These are phyloP conservation scores for Petrocephalus sullivani DNA, from an alignment of 2,797 vertebrate genomes.

Conservation along the genomic window DNA sequence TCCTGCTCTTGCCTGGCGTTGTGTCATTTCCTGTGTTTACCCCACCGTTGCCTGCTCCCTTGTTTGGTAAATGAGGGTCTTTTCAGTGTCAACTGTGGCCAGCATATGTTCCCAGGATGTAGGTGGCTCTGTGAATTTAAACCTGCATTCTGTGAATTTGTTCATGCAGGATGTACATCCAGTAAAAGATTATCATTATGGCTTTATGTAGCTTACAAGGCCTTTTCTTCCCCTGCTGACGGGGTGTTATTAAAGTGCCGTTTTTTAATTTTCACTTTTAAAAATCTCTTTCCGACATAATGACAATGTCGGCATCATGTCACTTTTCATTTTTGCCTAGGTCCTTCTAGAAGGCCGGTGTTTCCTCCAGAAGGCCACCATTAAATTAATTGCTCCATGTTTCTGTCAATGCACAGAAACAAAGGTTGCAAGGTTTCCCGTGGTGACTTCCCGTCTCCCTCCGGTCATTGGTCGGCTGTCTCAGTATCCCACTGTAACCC, in stretches of 20 bases:
- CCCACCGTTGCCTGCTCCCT: neutral
- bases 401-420: neutral
- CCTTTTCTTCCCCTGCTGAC: neutral
- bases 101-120: neutral
- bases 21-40: neutral
- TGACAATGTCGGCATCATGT: neutral
- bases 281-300: neutral
- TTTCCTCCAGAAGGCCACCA: conserved; percentile 18
- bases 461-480: neutral
- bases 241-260: neutral
- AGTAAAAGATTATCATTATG: neutral
- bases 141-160: neutral
- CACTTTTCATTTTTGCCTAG: neutral
- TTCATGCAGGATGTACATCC: neutral
- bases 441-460: neutral
- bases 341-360: neutral
- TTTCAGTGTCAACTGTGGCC: neutral
- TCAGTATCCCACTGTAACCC: neutral
- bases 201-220: neutral
- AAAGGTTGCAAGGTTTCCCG: conserved; percentile 4
- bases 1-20: neutral
- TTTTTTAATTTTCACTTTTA: neutral
- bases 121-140: neutral
- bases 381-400: neutral
- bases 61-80: neutral